phyloP scores from a whole-genome alignment of 2,113 vertebrate genomes.

The Carlito syrichta region DNA sequence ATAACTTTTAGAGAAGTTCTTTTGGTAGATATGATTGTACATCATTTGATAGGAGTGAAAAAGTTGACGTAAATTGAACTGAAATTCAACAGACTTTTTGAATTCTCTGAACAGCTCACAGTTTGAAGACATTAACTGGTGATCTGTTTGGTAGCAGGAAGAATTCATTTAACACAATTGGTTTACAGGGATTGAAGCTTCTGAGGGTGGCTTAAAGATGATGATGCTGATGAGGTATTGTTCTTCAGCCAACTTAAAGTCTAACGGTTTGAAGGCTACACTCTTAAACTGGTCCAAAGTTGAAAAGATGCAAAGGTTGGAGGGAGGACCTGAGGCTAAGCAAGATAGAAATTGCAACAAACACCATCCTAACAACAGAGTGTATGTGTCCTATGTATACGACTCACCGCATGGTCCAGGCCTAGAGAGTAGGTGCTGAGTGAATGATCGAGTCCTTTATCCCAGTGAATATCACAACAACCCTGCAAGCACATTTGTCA shows the following conservation, averaged over 20 bases:
- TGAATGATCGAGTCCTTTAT: background rate
- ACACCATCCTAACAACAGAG: accelerated
- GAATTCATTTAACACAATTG: background rate
- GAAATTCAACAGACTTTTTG: background rate
- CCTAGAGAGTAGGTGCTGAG: accelerated
- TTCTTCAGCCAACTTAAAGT: background rate
- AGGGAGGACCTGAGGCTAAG: accelerated
- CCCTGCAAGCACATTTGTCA: too few species aligned
- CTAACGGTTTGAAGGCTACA: background rate
- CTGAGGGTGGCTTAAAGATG: background rate
- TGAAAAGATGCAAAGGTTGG: background rate
- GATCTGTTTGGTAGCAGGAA: background rate
- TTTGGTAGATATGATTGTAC: accelerated
- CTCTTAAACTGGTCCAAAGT: background rate
- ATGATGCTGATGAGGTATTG: accelerated
- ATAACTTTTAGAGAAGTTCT: accelerated
- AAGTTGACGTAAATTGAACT: accelerated
- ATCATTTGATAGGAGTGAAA: background rate
- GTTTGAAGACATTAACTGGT: background rate
- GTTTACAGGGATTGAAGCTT: background rate
- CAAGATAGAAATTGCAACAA: accelerated
- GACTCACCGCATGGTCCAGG: accelerated
- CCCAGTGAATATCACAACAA: background rate
- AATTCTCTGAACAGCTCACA: background rate
- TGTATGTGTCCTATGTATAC: accelerated